Conservation (phyloP, 2,888 invertebrate genomes). For the Cheiracanthium punctorium region DNA sequence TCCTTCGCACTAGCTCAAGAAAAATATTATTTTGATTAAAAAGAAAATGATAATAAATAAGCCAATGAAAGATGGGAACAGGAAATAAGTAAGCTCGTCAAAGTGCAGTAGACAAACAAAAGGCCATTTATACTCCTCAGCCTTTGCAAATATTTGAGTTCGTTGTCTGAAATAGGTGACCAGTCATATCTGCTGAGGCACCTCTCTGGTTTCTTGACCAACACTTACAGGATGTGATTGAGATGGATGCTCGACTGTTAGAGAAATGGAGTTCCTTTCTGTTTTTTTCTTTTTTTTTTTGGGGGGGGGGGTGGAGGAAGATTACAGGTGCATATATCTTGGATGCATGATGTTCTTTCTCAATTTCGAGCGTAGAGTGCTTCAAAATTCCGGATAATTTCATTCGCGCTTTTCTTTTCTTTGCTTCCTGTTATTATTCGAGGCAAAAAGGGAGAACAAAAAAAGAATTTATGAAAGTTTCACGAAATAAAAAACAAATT, state of each 20-base stretch:
- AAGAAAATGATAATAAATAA: background rate
- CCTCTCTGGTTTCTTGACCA: background rate
- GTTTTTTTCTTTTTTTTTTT: too few relatives aligned
- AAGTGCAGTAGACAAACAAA: constrained; percentile 3
- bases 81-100: constrained; percentile 10
- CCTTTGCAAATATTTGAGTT: background rate
- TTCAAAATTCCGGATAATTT: too few relatives aligned
- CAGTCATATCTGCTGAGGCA: background rate
- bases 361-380: too few relatives aligned
- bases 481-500: too few relatives aligned
- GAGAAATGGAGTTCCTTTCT: constrained; percentile 7
- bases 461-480: too few relatives aligned
- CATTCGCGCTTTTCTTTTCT: too few relatives aligned
- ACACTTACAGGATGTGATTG: constrained; percentile 15
- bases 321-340: too few relatives aligned
- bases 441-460: too few relatives aligned
- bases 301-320: too few relatives aligned
- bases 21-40: background rate
- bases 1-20: background rate
- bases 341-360: too few relatives aligned
- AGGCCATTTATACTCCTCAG: constrained; percentile 6
- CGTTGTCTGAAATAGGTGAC: constrained; percentile 8
- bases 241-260: constrained; percentile 1
- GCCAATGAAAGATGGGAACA: background rate
- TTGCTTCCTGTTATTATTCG: too few relatives aligned